A percentile compares a stretch with the other conserved stretches of the same genome.
Conservation (phyloP, 2,888 invertebrate genomes). For the Ormyrus rosae region DNA sequence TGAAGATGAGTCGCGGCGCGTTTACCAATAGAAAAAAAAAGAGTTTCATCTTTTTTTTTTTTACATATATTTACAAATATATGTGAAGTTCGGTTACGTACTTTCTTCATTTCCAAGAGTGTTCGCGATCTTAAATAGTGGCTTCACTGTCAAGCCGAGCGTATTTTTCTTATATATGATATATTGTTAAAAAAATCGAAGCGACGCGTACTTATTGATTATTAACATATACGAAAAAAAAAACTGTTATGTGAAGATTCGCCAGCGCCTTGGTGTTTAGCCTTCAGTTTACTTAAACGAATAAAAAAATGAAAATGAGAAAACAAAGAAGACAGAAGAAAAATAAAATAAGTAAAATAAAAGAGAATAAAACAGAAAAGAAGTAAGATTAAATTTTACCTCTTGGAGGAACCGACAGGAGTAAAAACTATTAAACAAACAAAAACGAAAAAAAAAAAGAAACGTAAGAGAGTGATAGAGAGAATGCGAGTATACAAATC, state of each 20-base stretch:
- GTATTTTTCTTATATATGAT: constrained; percentile 56
- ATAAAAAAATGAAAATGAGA: constrained; percentile 14
- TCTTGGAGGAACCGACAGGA: constrained; percentile 48
- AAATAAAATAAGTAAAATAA: constrained; percentile 18
- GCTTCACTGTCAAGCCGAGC: constrained; percentile 47
- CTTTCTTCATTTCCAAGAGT: constrained; percentile 17
- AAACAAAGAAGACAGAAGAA: neutral
- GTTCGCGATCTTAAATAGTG: constrained; percentile 42
- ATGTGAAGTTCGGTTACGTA: neutral
- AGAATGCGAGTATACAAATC: neutral
- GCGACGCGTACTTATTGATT: constrained; percentile 52
- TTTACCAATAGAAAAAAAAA: neutral
- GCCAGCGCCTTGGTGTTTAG: constrained; percentile 53
- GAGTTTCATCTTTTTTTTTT: constrained; percentile 12
- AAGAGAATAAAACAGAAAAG: constrained; percentile 20
- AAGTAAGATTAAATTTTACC: constrained; percentile 57
- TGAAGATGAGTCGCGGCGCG: constrained; percentile 20
- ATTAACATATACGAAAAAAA: constrained; percentile 39
- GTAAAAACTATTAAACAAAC: constrained; percentile 3
- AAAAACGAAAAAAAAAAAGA: constrained; percentile 17
- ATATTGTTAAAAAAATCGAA: constrained; percentile 51
- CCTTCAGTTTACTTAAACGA: constrained; percentile 44
- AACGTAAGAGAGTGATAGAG: constrained; percentile 13
- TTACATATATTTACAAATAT: constrained; percentile 4
- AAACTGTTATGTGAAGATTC: constrained; percentile 52